A percentile compares a stretch with the other conserved stretches of the same genome.
These are phyloP conservation scores for Pollenia angustigena DNA, from an alignment of 2,888 invertebrate genomes.

Conservation along the genomic window DNA sequence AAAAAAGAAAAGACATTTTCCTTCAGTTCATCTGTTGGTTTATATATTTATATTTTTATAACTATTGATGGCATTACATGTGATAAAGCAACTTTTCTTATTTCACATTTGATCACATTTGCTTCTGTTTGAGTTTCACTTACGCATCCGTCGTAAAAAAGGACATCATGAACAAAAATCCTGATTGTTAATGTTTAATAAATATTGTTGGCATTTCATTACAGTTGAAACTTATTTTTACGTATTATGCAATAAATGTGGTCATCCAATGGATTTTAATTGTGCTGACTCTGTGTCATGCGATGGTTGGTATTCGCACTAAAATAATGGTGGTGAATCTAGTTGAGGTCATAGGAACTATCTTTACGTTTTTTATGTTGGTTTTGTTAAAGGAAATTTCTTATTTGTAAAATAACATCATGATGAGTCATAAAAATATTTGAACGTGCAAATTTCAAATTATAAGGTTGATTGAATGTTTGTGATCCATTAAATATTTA, in stretches of 20 bases:
- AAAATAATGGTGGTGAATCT: slow-evolving; percentile 18
- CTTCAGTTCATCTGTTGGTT: slow-evolving; percentile 28
- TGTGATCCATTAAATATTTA: slow-evolving; percentile 44
- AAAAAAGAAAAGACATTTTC: slow-evolving; percentile 27
- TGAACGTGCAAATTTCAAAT: slow-evolving; percentile 57
- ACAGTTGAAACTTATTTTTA: slow-evolving; percentile 61
- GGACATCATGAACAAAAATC: slow-evolving; percentile 56
- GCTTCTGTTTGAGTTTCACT: background rate
- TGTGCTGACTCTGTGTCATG: slow-evolving; percentile 53
- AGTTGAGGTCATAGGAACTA: slow-evolving; percentile 45
- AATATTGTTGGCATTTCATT: slow-evolving; percentile 68
- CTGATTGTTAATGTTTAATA: slow-evolving; percentile 70
- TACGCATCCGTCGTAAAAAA: slow-evolving; percentile 43
- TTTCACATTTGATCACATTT: slow-evolving; percentile 40
- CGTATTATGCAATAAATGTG: slow-evolving; percentile 65
- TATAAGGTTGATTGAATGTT: slow-evolving; percentile 66
- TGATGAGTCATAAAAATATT: slow-evolving; percentile 70
- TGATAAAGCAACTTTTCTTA: slow-evolving; percentile 71
- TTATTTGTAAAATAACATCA: slow-evolving; percentile 46
- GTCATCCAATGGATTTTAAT: slow-evolving; percentile 68
- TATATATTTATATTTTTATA: slow-evolving; percentile 50
- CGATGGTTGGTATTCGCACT: background rate
- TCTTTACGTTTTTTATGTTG: background rate
- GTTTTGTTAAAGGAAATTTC: slow-evolving; percentile 56
- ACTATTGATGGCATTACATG: slow-evolving; percentile 62